A percentile compares a stretch with the other conserved stretches of the same genome.
These are phyloP conservation scores for Pluvianellus socialis DNA, from an alignment of 2,113 vertebrate genomes.

Conservation along the genomic window DNA sequence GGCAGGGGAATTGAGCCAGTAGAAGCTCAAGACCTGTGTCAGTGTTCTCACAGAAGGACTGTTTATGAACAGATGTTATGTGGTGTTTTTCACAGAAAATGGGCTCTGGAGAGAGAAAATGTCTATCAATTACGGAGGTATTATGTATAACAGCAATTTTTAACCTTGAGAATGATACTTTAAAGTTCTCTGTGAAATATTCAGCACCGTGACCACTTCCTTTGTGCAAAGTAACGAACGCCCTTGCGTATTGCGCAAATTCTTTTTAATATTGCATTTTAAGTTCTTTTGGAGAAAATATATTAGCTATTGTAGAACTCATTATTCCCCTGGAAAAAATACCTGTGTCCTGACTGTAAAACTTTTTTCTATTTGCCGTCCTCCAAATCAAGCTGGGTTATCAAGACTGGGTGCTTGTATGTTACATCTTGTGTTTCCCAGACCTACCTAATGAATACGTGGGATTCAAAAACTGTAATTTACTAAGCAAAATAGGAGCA, in stretches of 20 bases:
- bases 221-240: conserved; percentile 57
- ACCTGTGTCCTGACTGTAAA: neutral
- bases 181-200: conserved; percentile 73
- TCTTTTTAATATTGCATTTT: neutral
- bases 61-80: conserved; percentile 99
- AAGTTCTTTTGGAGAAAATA: neutral
- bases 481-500: neutral
- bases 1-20: conserved; percentile 91
- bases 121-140: conserved; percentile 90
- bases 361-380: neutral
- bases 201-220: conserved; percentile 53
- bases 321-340: neutral
- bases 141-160: conserved; percentile 84
- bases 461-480: neutral
- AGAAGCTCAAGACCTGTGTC: conserved; percentile 87
- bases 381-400: neutral
- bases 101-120: conserved; percentile 91
- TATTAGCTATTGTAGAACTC: neutral
- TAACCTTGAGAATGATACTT: conserved; percentile 86
- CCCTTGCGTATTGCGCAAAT: conserved; percentile 21
- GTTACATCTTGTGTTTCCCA: neutral
- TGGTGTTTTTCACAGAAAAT: conserved; percentile 89
- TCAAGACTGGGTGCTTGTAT: neutral
- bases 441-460: neutral
- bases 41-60: conserved; percentile 93